Evolutionary conservation across 2,113 vertebrate species (phyloP).

Genomic region (rat (Rattus norvegicus)): GRCr8 NC_086023.1:150001001-150001500

Average conservation of each 20-base stretch:
- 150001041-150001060: too few relatives aligned
- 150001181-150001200: background rate
- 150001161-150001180: background rate
- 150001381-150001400: background rate
- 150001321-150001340: background rate
- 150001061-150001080: too few relatives aligned
- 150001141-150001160: background rate
- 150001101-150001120: too few relatives aligned
- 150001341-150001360: background rate
- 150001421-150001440: background rate
- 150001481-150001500: background rate
- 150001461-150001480: background rate
- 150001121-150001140: too few relatives aligned
- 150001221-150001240: background rate
- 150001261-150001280: background rate
- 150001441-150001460: background rate
- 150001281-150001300: background rate
- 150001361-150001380: background rate
- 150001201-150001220: background rate
- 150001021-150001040: too few relatives aligned
- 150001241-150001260: conserved; percentile 11
- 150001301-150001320: background rate
- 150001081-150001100: too few relatives aligned
- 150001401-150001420: background rate
- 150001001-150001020: too few relatives aligned